Evolutionary conservation across 2,797 vertebrate genomes (phyloP).

Genomic region (Syncerus caffer): DNA sequence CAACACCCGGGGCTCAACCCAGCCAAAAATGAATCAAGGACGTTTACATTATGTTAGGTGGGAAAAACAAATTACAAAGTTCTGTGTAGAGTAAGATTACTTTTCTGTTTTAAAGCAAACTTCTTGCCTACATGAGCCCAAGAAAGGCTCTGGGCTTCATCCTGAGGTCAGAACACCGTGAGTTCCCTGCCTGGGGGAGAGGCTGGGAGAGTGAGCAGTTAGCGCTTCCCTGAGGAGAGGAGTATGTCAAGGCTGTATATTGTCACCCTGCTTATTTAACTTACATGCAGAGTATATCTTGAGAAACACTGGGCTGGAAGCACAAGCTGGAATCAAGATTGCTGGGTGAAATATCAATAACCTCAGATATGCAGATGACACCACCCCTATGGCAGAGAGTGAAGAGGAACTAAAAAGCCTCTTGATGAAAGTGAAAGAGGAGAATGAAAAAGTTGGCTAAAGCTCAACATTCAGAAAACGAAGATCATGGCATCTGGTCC

Average conservation of each 20-base stretch:
- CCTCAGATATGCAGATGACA: too few species aligned
- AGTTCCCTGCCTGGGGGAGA: neutral
- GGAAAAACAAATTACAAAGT: neutral
- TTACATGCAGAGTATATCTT: too few species aligned
- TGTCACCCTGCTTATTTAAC: too few species aligned
- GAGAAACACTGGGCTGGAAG: too few species aligned
- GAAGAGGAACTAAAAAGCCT: too few species aligned
- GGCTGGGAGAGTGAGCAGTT: neutral
- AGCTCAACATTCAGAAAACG: too few species aligned
- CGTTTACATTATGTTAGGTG: neutral
- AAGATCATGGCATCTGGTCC: too few species aligned
- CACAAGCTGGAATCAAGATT: too few species aligned
- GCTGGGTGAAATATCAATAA: too few species aligned
- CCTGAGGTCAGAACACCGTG: neutral
- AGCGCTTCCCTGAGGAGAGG: neutral
- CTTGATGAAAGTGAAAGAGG: too few species aligned
- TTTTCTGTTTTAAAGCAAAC: neutral
- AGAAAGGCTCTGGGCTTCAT: neutral
- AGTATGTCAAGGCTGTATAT: neutral
- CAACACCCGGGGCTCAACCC: neutral
- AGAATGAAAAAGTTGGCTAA: too few species aligned
- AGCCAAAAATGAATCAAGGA: neutral
- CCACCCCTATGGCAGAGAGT: too few species aligned
- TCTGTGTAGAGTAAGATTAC: neutral
- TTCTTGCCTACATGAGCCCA: neutral